These are phyloP conservation scores for Gonocerus acuteangulatus DNA, from an alignment of 2,888 invertebrate species.

Conservation along the genomic window DNA sequence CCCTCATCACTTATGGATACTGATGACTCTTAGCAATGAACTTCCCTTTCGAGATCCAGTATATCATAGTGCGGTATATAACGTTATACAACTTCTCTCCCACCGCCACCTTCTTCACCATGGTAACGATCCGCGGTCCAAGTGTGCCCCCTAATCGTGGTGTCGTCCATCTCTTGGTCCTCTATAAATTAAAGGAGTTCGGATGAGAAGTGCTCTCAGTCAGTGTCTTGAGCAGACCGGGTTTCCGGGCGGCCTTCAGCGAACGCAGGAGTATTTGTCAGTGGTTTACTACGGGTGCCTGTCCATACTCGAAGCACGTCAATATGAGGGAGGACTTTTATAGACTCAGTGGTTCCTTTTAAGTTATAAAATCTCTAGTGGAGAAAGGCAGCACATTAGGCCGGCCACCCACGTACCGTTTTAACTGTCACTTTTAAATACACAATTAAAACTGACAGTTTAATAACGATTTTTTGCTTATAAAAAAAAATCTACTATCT, in stretches of 20 bases:
- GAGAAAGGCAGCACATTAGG: too few species aligned
- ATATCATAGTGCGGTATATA: slow-evolving; percentile 29
- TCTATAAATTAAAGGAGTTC: not conserved
- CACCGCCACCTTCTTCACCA: not conserved
- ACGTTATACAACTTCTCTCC: slow-evolving; percentile 13
- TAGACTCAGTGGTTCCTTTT: too few species aligned
- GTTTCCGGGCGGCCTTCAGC: too few species aligned
- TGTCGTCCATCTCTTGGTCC: not conserved
- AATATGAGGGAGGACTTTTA: too few species aligned
- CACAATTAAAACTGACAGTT: too few species aligned
- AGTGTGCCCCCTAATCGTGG: not conserved
- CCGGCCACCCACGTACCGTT: too few species aligned
- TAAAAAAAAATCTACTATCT: too few species aligned
- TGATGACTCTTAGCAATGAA: slow-evolving; percentile 41
- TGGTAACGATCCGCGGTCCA: not conserved
- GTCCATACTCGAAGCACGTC: too few species aligned
- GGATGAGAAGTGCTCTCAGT: not conserved
- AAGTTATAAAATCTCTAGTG: too few species aligned
- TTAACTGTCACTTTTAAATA: too few species aligned
- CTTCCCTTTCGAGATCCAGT: slow-evolving; percentile 28
- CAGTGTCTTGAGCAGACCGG: not conserved
- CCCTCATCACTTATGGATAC: slow-evolving; percentile 42
- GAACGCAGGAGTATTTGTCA: not conserved
- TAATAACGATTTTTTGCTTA: too few species aligned
- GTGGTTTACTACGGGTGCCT: not conserved